A percentile compares a stretch with the other conserved stretches of the same genome.
Conservation (phyloP, 2,113 vertebrate genomes). For the Ariopsis seemanni region DNA sequence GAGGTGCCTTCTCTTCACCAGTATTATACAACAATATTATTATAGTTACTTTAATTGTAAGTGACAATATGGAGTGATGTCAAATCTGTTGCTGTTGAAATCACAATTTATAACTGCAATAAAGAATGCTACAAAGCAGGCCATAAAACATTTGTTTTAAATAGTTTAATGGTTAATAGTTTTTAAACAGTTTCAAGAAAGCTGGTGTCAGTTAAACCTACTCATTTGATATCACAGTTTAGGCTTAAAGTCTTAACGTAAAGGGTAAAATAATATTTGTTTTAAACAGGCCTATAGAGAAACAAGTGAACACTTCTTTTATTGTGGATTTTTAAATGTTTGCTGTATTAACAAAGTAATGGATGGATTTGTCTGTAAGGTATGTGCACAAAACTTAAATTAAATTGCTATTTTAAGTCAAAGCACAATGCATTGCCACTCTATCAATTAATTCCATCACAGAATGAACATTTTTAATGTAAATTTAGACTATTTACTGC, state of each 20-base stretch:
- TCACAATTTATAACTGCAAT: not conserved
- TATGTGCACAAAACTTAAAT: not conserved
- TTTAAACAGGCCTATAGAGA: not conserved
- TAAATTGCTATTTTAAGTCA: not conserved
- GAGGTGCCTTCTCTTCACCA: no score
- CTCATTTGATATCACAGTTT: not conserved
- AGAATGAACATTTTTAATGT: not conserved
- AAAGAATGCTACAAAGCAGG: not conserved
- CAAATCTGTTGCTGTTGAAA: not conserved
- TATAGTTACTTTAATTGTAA: not conserved
- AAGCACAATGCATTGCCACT: not conserved
- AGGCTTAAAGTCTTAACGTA: not conserved
- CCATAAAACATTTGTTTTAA: not conserved
- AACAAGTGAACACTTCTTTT: not conserved
- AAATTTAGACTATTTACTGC: not conserved
- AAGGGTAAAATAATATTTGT: not conserved
- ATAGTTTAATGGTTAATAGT: not conserved
- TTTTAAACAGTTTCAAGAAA: not conserved
- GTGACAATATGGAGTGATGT: not conserved
- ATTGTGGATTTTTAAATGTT: not conserved
- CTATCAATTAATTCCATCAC: not conserved
- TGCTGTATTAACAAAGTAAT: not conserved
- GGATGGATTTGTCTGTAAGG: not conserved
- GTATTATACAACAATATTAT: no score
- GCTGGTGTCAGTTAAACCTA: not conserved